These are phyloP conservation scores for Phyllostomus hastatus DNA, from an alignment of 2,113 vertebrate genomes.

Conservation along the genomic window DNA sequence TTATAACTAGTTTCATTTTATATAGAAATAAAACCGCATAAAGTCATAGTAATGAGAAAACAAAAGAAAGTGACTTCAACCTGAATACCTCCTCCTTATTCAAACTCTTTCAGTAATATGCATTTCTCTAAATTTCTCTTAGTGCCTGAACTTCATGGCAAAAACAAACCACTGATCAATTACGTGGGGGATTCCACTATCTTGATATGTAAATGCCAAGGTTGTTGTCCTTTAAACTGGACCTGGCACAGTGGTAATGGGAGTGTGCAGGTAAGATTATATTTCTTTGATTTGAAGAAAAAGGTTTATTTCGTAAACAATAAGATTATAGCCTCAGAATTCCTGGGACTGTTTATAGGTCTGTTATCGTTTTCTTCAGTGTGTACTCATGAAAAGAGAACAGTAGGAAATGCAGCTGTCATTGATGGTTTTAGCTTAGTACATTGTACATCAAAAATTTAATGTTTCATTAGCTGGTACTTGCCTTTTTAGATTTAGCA, in stretches of 20 bases:
- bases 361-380: not conserved
- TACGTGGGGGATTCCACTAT: constrained; percentile 76
- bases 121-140: constrained; percentile 52
- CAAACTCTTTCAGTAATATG: not conserved
- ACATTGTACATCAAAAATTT: not conserved
- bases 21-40: not conserved
- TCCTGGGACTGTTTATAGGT: not conserved
- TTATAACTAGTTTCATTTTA: not conserved
- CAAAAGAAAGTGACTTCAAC: not conserved
- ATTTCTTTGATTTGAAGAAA: constrained; percentile 13
- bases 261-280: constrained; percentile 76
- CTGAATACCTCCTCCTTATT: not conserved
- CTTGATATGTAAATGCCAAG: constrained; percentile 71
- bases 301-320: not conserved
- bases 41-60: not conserved
- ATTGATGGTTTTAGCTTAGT: not conserved
- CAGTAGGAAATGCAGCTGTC: not conserved
- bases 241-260: constrained; percentile 78
- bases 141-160: constrained; percentile 79
- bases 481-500: not conserved
- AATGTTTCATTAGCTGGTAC: not conserved
- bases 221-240: constrained; percentile 71
- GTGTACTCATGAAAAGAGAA: not conserved
- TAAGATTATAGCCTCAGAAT: not conserved
- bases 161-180: constrained; percentile 71